Evolutionary conservation across 2,888 invertebrate genomes (phyloP), one percentile per base, ranked within the genome.

Genomic region (Punctoribates punctum): DNA sequence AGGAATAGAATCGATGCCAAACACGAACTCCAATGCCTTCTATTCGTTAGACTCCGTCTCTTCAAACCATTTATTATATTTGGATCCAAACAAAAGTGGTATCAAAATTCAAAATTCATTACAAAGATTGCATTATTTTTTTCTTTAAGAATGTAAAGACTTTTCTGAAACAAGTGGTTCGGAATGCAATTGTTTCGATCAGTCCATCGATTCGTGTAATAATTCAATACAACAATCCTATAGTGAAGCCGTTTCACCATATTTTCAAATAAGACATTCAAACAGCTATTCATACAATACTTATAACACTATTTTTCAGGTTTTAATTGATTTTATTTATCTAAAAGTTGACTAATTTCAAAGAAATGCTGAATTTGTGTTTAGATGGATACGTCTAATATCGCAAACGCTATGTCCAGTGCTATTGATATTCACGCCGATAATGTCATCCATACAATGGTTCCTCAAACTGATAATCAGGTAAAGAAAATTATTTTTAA

Each of bases 341-440:
- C 20, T 20, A n/a, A 54, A 54, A 54, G 2, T 54, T 20, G 6
- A 54, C 9, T 54, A 54, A 9, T 20, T 46, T 6, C 2, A n/a
- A 38, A 23, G 3, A 70, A 70, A 38, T 70, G 38, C 38, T 70
- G 1, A 4, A 42, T 62, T 27, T 20, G 13, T 38, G n/a, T 13
- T 67, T 29, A n/a, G 70, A 67, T 75, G 29, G 75, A 75, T 29
- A 17, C 75, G 2, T 23, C 75, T 23, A 75, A 67, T 48, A 65
- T 75, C 1, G 67, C 75, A 25, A 70, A 46, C 17, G 48, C 48
- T n/a, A 75, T 75, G 75, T 65, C 75, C 27, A 67, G 48, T 29
- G 75, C 75, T 38, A 75, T 75, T 51, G 75, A 75, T 17, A 67
- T 67, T 20, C 75, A 75, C 29, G 75, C 67, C 25, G 75, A 75